Evolutionary conservation across 2,888 invertebrate genomes (phyloP), one percentile per base, ranked within the genome.

Genomic region (Lobophora halterata): DNA sequence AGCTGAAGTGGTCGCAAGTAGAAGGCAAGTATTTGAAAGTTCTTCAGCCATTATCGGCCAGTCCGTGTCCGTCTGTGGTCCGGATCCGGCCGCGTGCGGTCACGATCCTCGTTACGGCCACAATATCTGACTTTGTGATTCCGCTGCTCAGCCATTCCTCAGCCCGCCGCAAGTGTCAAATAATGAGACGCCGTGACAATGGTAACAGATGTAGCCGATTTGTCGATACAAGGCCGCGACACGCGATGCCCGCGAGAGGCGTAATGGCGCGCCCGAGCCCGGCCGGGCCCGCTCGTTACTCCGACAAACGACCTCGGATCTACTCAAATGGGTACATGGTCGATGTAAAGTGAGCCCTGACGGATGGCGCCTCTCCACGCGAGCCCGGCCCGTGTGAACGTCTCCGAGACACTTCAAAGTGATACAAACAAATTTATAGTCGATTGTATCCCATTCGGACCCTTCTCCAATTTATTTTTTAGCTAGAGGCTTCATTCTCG

Each of bases 101-200:
- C 58, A 55, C 58, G 57, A 58, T 19, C 46, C 57, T 61, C 59
- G 62, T 63, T 63, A 63, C 43, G 23, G 51, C 29, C 43, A 28
- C 42, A 41, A 37, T 49, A 54, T 60, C 52, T 47, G 52, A 58
- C 60, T 58, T 53, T 52, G 47, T 52, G 58, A 58, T 56, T 47
- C 37, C 29, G 12, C 31, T 31, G 39, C 19, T 25, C 36, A n/a
- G n/a, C n/a, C n/a, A 37, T 5, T 14, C 14, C 17, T 5, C 17
- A 5, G n/a, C 16, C 14, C 33, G 28, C 37, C 18, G 19, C 37
- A 48, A 49, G 43, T 45, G 55, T 51, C 53, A 55, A 61, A 54
- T 68, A 64, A 64, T 60, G 59, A 66, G 57, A 50, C 47, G 47
- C 50, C 61, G 60, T 56, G 61, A 60, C 60, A 46, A 58, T 53